These are phyloP conservation scores for Odontamblyopus lacepedii DNA, from an alignment of 2,797 vertebrate species.

Conservation along the genomic window DNA sequence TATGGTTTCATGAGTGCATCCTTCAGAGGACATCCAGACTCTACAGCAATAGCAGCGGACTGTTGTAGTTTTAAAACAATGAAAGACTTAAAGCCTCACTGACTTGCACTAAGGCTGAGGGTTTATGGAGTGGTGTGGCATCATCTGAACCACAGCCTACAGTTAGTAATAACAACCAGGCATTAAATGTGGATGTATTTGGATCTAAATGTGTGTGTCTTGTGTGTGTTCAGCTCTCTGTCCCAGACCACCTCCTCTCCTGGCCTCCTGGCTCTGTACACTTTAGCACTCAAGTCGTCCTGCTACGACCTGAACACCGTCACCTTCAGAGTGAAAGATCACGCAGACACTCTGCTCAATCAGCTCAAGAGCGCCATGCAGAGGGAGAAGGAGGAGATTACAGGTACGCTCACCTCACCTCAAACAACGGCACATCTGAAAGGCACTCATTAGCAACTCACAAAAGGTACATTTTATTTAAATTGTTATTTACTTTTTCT, in stretches of 20 bases:
- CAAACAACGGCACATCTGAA: neutral
- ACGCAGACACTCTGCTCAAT: conserved; percentile 72
- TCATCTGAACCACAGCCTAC: neutral
- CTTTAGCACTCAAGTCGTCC: conserved; percentile 84
- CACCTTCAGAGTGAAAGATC: conserved; percentile 53
- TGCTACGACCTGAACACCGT: conserved; percentile 74
- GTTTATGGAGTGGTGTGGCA: neutral
- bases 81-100: no score
- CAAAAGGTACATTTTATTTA: neutral
- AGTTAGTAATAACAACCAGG: neutral
- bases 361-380: conserved; percentile 86
- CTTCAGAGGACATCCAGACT: neutral
- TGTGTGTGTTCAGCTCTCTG: conserved; percentile 58
- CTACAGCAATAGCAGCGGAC: neutral
- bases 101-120: neutral
- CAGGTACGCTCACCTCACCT: neutral
- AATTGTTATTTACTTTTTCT: no score
- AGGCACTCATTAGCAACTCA: neutral
- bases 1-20: no score
- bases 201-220: neutral
- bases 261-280: conserved; percentile 84
- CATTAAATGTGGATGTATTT: neutral
- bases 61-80: no score
- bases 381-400: conserved; percentile 79
- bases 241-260: conserved; percentile 57